Conservation (phyloP, 2,888 invertebrate genomes). For the Eupeodes luniger region DNA sequence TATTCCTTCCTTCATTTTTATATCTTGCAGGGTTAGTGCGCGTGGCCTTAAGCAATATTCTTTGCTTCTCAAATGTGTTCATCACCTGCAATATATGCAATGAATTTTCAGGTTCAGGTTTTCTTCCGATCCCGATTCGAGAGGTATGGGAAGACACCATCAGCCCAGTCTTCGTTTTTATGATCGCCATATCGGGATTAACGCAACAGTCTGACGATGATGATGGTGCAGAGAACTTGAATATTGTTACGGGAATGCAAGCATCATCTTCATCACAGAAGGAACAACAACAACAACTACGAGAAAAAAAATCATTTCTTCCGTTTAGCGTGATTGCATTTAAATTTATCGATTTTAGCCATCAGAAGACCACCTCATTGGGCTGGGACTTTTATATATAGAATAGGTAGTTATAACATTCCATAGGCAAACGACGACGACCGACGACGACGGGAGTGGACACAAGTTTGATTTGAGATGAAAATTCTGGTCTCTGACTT, state of each 20-base stretch:
- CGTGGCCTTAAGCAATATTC: constrained; percentile 34
- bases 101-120: constrained; percentile 11
- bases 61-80: constrained; percentile 14
- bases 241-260: constrained; percentile 24
- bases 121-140: neutral
- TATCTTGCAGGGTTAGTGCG: constrained; percentile 13
- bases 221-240: constrained; percentile 30
- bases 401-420: no score
- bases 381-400: neutral
- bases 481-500: neutral
- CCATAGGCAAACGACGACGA: neutral
- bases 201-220: neutral
- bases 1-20: neutral
- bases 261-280: neutral
- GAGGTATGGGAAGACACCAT: neutral
- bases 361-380: constrained; percentile 36
- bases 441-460: neutral
- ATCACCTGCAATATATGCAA: constrained; percentile 40
- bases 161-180: constrained; percentile 2
- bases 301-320: constrained; percentile 30
- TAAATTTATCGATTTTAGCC: constrained; percentile 51
- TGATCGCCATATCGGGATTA: constrained; percentile 47
- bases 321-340: constrained; percentile 52
- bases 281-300: neutral
- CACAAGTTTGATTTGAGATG: constrained; percentile 21